Percentiles rank a stretch among this genome's conserved stretches.
Conservation (phyloP, 2,888 invertebrate genomes). For the Drosophila paracracens region DNA sequence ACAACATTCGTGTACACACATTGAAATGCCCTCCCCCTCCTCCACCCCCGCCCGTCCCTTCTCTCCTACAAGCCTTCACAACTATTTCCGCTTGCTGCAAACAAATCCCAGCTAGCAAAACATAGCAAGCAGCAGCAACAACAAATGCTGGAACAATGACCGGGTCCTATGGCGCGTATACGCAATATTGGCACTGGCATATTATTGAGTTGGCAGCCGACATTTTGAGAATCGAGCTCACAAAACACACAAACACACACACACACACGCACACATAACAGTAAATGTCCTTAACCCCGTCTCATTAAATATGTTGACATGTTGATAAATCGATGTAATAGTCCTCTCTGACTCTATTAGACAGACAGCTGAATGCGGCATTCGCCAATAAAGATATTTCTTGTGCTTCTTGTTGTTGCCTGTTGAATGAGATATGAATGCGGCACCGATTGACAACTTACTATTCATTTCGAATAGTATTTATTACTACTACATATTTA, state of each 20-base stretch:
- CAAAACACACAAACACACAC: neutral
- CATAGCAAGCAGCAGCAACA: slow-evolving; percentile 45
- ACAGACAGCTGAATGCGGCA: slow-evolving; percentile 5
- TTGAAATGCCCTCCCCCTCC: slow-evolving; percentile 4
- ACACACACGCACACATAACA: slow-evolving; percentile 1
- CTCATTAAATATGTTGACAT: slow-evolving; percentile 81
- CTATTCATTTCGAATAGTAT: neutral
- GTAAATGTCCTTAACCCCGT: slow-evolving; percentile 70
- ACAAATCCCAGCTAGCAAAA: slow-evolving; percentile 75
- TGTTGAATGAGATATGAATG: neutral
- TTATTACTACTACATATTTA: neutral
- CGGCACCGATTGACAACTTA: neutral
- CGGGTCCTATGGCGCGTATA: slow-evolving; percentile 61
- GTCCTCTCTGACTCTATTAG: slow-evolving; percentile 44
- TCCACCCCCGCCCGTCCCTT: slow-evolving; percentile 3
- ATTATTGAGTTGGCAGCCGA: slow-evolving; percentile 65
- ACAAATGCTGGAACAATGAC: slow-evolving; percentile 55
- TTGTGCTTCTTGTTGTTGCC: neutral
- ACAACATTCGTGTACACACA: slow-evolving; percentile 46
- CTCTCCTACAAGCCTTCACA: slow-evolving; percentile 45
- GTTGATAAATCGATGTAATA: slow-evolving; percentile 77
- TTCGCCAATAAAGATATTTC: slow-evolving; percentile 26
- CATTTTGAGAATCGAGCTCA: slow-evolving; percentile 16
- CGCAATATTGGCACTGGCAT: slow-evolving; percentile 73
- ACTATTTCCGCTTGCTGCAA: slow-evolving; percentile 78